Evolutionary conservation across 92 coral and sea anemone species (phyloP).

Genomic region (Virgularia gustaviana): DNA sequence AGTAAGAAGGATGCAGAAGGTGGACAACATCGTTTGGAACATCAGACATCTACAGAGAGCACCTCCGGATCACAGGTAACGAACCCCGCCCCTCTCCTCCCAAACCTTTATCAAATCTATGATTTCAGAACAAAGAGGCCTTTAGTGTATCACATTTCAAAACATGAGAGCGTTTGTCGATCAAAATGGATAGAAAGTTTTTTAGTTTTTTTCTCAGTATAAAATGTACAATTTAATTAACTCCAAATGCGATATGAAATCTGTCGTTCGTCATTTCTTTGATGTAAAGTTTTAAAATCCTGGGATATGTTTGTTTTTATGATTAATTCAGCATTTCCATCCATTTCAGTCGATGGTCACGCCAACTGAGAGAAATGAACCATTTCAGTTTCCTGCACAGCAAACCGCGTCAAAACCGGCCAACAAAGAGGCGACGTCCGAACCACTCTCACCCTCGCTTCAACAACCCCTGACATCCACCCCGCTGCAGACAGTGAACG

Average conservation of each 20-base stretch:
- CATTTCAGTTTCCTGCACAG: slow-evolving; percentile 24
- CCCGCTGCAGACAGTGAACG: too few relatives aligned
- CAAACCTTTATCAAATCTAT: background rate
- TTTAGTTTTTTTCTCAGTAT: too few relatives aligned
- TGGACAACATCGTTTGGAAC: slow-evolving; percentile 6
- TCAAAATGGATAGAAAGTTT: too few relatives aligned
- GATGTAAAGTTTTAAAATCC: too few relatives aligned
- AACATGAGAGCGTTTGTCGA: too few relatives aligned
- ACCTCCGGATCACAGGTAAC: slow-evolving; percentile 44
- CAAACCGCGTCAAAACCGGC: slow-evolving; percentile 2
- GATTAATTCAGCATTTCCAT: background rate
- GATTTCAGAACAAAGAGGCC: too few relatives aligned
- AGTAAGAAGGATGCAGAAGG: slow-evolving; percentile 16
- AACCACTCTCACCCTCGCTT: background rate
- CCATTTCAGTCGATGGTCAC: slow-evolving; percentile 11
- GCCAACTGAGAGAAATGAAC: slow-evolving; percentile 23
- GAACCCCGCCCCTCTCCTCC: background rate
- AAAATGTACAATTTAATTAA: too few relatives aligned
- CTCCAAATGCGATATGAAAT: too few relatives aligned
- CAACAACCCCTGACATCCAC: too few relatives aligned
- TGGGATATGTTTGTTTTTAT: too few relatives aligned
- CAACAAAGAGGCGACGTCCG: background rate
- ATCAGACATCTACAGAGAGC: slow-evolving; percentile 59
- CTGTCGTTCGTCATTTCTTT: too few relatives aligned
- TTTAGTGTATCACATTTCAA: too few relatives aligned